phyloP scores from a whole-genome alignment of 2,797 vertebrate species.

The Dendrocincla fuliginosa region DNA sequence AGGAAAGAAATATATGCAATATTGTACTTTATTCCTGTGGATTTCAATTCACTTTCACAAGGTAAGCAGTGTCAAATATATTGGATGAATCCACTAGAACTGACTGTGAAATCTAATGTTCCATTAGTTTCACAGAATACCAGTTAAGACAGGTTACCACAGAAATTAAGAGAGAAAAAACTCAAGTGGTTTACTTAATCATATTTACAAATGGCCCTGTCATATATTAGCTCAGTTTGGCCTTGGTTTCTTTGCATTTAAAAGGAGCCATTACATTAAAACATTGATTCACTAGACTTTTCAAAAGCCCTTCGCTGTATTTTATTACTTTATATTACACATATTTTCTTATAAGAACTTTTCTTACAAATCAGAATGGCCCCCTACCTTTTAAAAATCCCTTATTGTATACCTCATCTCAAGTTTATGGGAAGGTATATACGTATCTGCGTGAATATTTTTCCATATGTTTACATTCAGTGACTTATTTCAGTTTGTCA shows the following conservation, averaged over 20 bases:
- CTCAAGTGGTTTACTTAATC: constrained; percentile 14
- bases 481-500: not conserved
- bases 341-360: not conserved
- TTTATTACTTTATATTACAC: not conserved
- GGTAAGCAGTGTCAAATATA: not conserved
- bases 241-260: not conserved
- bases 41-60: not conserved
- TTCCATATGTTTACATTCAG: not conserved
- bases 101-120: not conserved
- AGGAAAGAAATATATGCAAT: not conserved
- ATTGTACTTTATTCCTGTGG: not conserved
- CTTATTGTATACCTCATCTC: not conserved
- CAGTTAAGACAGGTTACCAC: not conserved
- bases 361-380: not conserved
- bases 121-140: not conserved
- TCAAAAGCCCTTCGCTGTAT: not conserved
- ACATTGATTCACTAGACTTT: not conserved
- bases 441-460: rapidly evolving
- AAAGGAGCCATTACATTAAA: not conserved
- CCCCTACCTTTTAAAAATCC: not conserved
- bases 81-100: not conserved
- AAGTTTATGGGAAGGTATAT: not conserved
- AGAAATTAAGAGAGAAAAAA: not conserved
- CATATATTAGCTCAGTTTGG: not conserved
- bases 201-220: constrained; percentile 11